A percentile compares a stretch with the other conserved stretches of the same genome.
Conservation (phyloP, 2,888 invertebrate species). For the Smittia sp. region DNA sequence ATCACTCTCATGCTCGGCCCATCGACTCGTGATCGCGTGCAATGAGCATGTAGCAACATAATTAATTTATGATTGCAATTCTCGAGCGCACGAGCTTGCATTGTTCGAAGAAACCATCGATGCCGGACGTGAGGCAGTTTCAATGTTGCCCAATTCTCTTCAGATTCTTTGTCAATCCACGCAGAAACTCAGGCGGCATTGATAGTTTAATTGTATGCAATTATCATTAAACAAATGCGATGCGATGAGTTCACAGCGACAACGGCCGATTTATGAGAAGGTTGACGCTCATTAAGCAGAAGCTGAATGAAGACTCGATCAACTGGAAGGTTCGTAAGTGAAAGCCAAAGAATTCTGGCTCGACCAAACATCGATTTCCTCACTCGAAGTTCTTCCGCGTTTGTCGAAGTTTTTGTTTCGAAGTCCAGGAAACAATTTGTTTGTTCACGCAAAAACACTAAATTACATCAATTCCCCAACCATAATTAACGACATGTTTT, state of each 20-base stretch:
- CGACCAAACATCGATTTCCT: no score
- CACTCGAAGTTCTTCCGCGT: no score
- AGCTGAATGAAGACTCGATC: neutral
- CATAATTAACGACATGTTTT: no score
- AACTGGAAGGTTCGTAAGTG: no score
- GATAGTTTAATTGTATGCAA: slow-evolving; percentile 22
- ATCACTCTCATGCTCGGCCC: neutral
- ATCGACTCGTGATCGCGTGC: neutral
- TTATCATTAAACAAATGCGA: neutral
- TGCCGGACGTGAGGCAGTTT: no score
- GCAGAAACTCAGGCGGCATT: neutral
- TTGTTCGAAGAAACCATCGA: neutral
- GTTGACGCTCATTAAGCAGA: neutral
- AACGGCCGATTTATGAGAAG: neutral
- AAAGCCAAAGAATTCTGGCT: no score
- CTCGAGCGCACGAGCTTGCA: neutral
- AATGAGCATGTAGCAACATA: neutral
- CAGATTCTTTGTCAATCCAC: neutral
- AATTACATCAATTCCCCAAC: no score
- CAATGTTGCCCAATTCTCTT: no score
- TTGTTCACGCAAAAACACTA: no score
- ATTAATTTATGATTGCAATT: neutral
- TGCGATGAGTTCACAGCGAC: neutral
- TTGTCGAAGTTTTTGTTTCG: no score
- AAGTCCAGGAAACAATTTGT: no score